These are phyloP conservation scores for Aporophyla lueneburgensis DNA, from an alignment of 2,888 invertebrate species.

Conservation along the genomic window DNA sequence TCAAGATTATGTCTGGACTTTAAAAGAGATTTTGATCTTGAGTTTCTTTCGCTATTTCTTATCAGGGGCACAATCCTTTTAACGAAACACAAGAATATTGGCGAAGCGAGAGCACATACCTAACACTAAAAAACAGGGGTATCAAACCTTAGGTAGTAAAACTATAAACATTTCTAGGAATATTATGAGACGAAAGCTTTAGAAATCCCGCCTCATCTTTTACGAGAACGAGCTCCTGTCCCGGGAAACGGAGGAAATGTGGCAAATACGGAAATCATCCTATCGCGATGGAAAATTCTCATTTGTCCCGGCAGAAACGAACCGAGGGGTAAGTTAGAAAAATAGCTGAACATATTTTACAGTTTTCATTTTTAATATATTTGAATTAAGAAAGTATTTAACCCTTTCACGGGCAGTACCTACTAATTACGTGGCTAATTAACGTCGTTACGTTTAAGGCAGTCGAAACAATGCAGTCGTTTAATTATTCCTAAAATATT, in stretches of 20 bases:
- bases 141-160: slow-evolving; percentile 42
- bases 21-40: too few relatives aligned
- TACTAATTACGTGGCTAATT: too few relatives aligned
- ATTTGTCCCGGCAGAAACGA: slow-evolving; percentile 55
- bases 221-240: slow-evolving; percentile 44
- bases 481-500: too few relatives aligned
- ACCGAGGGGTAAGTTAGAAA: slow-evolving; percentile 32
- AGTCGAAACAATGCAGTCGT: too few relatives aligned
- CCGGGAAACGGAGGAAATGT: slow-evolving; percentile 61
- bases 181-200: slow-evolving; percentile 34
- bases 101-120: background rate
- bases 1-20: too few relatives aligned
- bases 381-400: background rate
- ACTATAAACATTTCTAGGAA: slow-evolving; percentile 44
- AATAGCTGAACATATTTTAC: slow-evolving; percentile 21
- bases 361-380: slow-evolving; percentile 7
- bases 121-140: background rate
- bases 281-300: slow-evolving; percentile 62
- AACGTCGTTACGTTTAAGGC: too few relatives aligned
- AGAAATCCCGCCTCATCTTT: slow-evolving; percentile 52
- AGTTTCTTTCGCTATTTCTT: too few relatives aligned
- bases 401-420: too few relatives aligned
- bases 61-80: background rate
- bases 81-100: slow-evolving; percentile 7
- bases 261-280: slow-evolving; percentile 68